Evolutionary conservation across 2,888 invertebrate genomes (phyloP), one percentile per base, ranked within the genome.

Genomic region (Octonoba sinensis): DNA sequence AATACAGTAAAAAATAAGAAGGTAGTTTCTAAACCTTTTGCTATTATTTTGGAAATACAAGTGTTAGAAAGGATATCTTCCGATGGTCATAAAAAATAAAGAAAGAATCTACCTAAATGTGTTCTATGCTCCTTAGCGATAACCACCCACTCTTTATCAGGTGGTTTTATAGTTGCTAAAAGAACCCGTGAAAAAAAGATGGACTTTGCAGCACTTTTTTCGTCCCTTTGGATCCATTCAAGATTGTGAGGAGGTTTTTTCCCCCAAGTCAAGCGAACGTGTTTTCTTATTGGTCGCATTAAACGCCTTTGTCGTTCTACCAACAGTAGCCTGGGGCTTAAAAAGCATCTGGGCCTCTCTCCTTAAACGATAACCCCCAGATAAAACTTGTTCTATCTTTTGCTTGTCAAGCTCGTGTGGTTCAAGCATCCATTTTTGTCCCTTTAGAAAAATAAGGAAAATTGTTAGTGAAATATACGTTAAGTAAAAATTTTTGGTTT

Each of bases 231-330:
- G 64, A 47, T 36, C 24, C 51, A 72, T 62, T 59, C 54, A 54
- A 24, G 49, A 27, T 64, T 64, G 51, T 64, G 27, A 64, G 64
- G 18, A 15, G 12, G 64, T 27, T 13, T 22, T 36, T n/a, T 56
- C 15, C 69, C 12, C 56, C 22, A 18, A 56, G 54, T 49, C 44
- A 13, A 47, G 27, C 54, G n/a, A 60, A 22, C 76, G 62, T 77
- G 76, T 64, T 77, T 77, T 70, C 62, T 65, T 77, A 77, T 77
- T 77, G 76, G 69, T 56, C 64, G 76, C 76, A 77, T 77, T 77
- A 77, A 77, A 77, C 70, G 76, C 76, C 70, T 77, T 77, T 77
- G 76, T 77, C 76, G 70, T 54, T 64, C 24, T 18, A 18, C 46
- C 56, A 70, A 18, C 66, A 57, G 56, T 73, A 69, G 76, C 76